Conservation (phyloP, 2,888 invertebrate genomes). For the Sarcophaga rosellei region DNA sequence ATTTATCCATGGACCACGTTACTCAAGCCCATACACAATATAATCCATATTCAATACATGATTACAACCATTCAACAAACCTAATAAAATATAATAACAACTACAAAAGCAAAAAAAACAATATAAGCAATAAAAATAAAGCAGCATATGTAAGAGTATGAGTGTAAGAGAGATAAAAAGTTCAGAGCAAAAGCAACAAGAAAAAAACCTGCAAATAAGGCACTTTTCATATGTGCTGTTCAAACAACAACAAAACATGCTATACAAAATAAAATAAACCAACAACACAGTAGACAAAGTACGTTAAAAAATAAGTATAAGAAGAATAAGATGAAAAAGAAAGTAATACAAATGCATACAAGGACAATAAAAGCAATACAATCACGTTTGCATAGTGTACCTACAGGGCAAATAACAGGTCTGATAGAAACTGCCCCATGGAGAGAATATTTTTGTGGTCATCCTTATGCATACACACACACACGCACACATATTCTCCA, state of each 20-base stretch:
- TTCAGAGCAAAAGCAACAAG: background rate
- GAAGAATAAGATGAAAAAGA: background rate
- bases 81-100: conserved; percentile 37
- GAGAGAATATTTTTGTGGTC: conserved; percentile 59
- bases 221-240: conserved; percentile 10
- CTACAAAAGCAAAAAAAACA: background rate
- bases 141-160: too few relatives aligned
- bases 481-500: too few relatives aligned
- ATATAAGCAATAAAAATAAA: conserved; percentile 6
- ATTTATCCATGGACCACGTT: background rate
- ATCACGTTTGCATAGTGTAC: conserved; percentile 66
- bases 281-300: background rate
- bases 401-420: conserved; percentile 48
- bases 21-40: conserved; percentile 9
- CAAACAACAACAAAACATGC: conserved; percentile 12
- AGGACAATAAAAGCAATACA: conserved; percentile 51
- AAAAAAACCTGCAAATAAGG: background rate
- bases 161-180: too few relatives aligned
- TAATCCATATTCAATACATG: conserved; percentile 21
- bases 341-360: background rate
- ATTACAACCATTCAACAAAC: background rate
- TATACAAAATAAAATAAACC: background rate
- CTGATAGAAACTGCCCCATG: conserved; percentile 60
- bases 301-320: background rate
- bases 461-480: conserved; percentile 1